Conservation (phyloP, 2,113 vertebrate species). For the Callochromis pleurospilus region DNA sequence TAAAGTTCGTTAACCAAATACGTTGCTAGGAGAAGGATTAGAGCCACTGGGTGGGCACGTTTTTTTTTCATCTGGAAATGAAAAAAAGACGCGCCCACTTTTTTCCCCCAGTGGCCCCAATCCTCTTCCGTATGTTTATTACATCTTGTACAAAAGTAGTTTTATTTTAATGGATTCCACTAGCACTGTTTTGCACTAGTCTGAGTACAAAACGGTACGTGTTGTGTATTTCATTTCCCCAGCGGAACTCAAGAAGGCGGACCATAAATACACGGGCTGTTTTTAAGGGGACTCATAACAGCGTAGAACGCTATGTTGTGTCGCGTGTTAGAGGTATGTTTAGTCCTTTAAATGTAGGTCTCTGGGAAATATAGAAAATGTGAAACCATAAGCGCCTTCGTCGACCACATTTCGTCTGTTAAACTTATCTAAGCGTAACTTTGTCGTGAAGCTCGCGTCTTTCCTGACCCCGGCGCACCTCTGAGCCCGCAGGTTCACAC, state of each 20-base stretch:
- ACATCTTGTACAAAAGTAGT: neutral
- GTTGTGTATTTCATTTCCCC: neutral
- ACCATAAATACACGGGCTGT: neutral
- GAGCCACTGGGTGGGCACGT: neutral
- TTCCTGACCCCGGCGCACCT: neutral
- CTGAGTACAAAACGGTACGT: neutral
- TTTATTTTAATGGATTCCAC: neutral
- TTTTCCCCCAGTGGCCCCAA: rapidly evolving
- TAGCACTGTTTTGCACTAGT: neutral
- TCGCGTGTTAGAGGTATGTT: neutral
- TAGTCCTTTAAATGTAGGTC: rapidly evolving
- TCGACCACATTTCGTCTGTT: neutral
- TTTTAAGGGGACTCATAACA: neutral
- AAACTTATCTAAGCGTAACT: neutral
- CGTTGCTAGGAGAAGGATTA: neutral
- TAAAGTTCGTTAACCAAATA: neutral
- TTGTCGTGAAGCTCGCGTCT: neutral
- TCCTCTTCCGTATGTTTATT: neutral
- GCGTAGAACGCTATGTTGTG: neutral
- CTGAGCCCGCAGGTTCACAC: neutral
- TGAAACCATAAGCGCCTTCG: neutral
- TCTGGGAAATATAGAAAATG: neutral
- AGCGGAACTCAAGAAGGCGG: neutral
- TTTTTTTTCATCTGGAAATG: neutral
- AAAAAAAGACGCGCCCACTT: neutral